These are phyloP conservation scores for Paratrypauchen microcephalus DNA, from an alignment of 2,797 vertebrate genomes.

Conservation along the genomic window DNA sequence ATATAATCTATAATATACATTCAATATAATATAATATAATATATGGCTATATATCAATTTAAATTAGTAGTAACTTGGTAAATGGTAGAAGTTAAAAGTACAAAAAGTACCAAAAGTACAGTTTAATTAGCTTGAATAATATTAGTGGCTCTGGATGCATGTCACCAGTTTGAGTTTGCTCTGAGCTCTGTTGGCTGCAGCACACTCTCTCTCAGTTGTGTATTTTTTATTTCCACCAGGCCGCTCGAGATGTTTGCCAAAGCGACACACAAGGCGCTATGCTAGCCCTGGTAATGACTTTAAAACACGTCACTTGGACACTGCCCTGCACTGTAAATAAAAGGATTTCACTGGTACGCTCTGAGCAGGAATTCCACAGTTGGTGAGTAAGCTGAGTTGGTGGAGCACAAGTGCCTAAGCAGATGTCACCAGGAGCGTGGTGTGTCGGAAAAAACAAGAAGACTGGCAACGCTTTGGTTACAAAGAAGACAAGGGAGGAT, in stretches of 20 bases:
- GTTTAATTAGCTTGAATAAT: not conserved
- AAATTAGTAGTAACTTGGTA: not conserved
- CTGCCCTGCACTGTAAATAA: conserved; percentile 74
- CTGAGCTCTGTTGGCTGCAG: conserved; percentile 43
- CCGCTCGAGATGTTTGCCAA: conserved; percentile 44
- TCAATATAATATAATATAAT: too few species aligned
- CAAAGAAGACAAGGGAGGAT: conserved; percentile 58
- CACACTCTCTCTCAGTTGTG: conserved; percentile 45
- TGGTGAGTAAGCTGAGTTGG: conserved; percentile 66
- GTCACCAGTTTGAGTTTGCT: conserved; percentile 33
- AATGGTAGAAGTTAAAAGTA: not conserved
- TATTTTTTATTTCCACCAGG: conserved; percentile 37
- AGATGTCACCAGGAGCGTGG: conserved; percentile 72
- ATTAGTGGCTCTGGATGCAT: not conserved
- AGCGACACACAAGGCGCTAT: conserved; percentile 48
- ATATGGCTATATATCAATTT: not conserved
- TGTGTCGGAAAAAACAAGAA: conserved; percentile 57
- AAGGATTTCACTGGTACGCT: conserved; percentile 72
- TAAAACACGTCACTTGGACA: conserved; percentile 72
- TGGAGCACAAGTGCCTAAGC: conserved; percentile 71
- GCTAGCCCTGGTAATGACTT: conserved; percentile 68
- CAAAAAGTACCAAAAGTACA: not conserved
- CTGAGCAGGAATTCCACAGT: conserved; percentile 70
- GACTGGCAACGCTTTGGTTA: conserved; percentile 65
- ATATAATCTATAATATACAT: too few species aligned